These are phyloP conservation scores for Diadema setosum DNA, from an alignment of 35 echinoderm and acorn worm species.

Conservation along the genomic window DNA sequence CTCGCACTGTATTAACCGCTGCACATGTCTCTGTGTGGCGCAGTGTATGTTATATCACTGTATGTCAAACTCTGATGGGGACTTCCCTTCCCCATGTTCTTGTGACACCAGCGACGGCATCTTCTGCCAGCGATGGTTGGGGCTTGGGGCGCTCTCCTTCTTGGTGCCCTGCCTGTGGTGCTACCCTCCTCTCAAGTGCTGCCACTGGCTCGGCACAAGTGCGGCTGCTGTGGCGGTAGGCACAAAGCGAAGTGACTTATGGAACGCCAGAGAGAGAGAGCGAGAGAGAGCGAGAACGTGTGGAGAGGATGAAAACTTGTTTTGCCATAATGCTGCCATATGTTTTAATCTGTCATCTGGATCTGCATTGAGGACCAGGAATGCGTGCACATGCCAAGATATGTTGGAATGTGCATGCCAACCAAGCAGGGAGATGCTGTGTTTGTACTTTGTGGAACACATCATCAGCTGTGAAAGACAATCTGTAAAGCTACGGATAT, in stretches of 20 bases:
- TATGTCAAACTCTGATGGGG: conserved; percentile 73
- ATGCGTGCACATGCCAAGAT: neutral
- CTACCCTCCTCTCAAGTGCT: conserved; percentile 85
- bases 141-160: conserved; percentile 64
- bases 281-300: no score
- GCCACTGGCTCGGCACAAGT: conserved; percentile 87
- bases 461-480: conserved; percentile 21
- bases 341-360: neutral
- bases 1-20: conserved; percentile 50
- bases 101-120: conserved; percentile 52
- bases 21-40: conserved; percentile 70
- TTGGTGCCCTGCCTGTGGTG: conserved; percentile 95
- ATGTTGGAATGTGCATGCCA: neutral
- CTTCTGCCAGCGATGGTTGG: conserved; percentile 83
- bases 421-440: neutral
- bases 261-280: no score
- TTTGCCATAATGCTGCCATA: conserved; percentile 13
- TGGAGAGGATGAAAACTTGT: conserved; percentile 10
- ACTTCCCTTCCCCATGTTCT: conserved; percentile 77
- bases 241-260: conserved; percentile 78
- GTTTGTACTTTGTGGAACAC: neutral
- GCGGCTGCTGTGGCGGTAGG: conserved; percentile 89
- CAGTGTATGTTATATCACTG: conserved; percentile 88
- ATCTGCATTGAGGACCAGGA: neutral
- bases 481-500: neutral